phyloP scores from a whole-genome alignment of 2,888 invertebrate species.

The Nyleta sp. region DNA sequence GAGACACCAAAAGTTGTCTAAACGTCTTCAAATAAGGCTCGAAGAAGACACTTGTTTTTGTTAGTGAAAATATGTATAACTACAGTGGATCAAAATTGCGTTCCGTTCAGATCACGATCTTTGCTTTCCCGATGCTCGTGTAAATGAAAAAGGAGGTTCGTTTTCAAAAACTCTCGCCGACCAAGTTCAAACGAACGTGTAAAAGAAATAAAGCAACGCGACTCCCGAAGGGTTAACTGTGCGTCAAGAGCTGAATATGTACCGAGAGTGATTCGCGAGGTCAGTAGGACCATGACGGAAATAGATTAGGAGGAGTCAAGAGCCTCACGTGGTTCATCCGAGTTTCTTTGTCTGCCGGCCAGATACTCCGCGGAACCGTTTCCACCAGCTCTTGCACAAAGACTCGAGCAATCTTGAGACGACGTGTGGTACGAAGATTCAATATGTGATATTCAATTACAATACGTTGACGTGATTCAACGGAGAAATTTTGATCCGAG shows the following conservation, averaged over 20 bases:
- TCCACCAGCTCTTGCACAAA: constrained; percentile 6
- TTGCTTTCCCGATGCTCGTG: no score
- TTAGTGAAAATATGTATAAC: no score
- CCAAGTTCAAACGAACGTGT: neutral
- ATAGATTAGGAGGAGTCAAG: constrained; percentile 65
- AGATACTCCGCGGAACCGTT: constrained; percentile 1
- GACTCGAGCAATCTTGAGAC: neutral
- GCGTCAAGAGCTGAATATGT: constrained; percentile 25
- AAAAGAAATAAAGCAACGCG: neutral
- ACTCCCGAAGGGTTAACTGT: constrained; percentile 11
- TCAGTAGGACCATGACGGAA: constrained; percentile 66
- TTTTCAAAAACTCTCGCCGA: no score
- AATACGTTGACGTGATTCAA: neutral
- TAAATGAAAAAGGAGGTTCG: no score
- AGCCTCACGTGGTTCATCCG: constrained; percentile 62
- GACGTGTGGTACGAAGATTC: no score
- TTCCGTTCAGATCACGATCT: no score
- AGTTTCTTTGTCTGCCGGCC: constrained; percentile 59
- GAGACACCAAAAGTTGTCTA: no score
- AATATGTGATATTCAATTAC: neutral
- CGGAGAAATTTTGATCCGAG: neutral
- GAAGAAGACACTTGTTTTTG: no score
- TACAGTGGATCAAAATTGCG: no score
- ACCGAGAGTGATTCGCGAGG: constrained; percentile 59
- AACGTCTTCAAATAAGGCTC: no score